phyloP scores from a whole-genome alignment of 2,797 vertebrate species.

The Coreius guichenoti region DNA sequence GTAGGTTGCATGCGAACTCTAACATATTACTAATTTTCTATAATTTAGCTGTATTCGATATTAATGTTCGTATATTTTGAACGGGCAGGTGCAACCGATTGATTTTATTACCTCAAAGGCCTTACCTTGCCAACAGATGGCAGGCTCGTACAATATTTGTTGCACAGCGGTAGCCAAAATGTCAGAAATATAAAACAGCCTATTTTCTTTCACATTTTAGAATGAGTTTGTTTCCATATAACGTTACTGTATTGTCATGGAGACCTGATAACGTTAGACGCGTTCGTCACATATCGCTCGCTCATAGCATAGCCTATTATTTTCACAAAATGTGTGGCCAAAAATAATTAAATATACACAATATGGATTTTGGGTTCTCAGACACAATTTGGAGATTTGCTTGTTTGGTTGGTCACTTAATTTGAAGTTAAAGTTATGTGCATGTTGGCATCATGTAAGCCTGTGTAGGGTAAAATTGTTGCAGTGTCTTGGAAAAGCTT shows the following conservation, averaged over 20 bases:
- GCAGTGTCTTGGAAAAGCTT: background rate
- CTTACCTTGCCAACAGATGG: conserved; percentile 71
- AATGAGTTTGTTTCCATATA: background rate
- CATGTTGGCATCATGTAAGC: background rate
- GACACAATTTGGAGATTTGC: background rate
- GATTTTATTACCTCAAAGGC: conserved; percentile 57
- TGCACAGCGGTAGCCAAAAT: background rate
- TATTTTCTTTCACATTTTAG: background rate
- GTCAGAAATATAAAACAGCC: background rate
- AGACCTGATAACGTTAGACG: background rate
- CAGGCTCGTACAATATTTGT: conserved; percentile 64
- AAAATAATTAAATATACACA: background rate
- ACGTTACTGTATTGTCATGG: background rate
- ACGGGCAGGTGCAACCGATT: background rate
- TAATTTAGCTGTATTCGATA: background rate
- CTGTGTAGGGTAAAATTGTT: background rate
- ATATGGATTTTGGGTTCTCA: background rate
- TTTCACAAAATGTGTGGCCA: background rate
- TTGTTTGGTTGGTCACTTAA: background rate
- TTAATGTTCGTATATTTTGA: background rate
- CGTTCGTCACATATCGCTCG: background rate
- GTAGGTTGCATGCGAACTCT: too few species aligned
- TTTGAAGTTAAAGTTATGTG: background rate
- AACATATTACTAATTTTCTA: background rate
- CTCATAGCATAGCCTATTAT: background rate